Evolutionary conservation across 2,113 vertebrate genomes (phyloP).

Genomic region (Eidolon helvum): DNA sequence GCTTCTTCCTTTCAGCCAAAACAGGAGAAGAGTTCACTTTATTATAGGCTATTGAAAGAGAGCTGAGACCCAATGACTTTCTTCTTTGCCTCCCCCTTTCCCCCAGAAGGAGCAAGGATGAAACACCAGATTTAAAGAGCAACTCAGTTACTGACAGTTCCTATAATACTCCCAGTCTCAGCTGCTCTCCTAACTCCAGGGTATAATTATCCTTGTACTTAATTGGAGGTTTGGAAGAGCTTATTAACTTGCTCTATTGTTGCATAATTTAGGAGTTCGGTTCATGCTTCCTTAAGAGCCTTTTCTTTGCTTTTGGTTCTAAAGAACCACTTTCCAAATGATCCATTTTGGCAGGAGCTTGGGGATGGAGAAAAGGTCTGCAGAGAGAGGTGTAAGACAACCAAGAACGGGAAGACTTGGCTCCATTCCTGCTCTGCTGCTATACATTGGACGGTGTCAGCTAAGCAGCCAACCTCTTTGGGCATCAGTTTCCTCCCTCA

Average conservation of each 20-base stretch:
- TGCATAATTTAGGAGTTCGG: slow-evolving; percentile 54
- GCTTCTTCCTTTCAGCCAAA: not conserved
- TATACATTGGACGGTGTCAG: not conserved
- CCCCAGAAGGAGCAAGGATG: not conserved
- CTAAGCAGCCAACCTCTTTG: not conserved
- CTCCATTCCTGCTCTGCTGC: not conserved
- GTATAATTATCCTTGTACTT: slow-evolving; percentile 48
- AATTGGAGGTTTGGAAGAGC: slow-evolving; percentile 53
- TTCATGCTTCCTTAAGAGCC: slow-evolving; percentile 13
- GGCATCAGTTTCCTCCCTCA: not conserved
- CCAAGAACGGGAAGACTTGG: not conserved
- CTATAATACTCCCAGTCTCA: not conserved
- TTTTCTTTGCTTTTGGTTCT: slow-evolving; percentile 28
- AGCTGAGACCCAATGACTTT: not conserved
- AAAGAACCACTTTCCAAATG: not conserved
- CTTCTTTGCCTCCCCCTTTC: not conserved
- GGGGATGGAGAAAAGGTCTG: not conserved
- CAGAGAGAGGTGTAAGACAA: not conserved
- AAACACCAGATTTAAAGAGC: slow-evolving; percentile 36
- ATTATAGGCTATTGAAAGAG: not conserved
- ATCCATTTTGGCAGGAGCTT: not conserved
- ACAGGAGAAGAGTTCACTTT: not conserved
- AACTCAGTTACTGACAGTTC: slow-evolving; percentile 32
- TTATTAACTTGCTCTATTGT: slow-evolving; percentile 54
- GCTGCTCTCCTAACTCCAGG: slow-evolving; percentile 28